phyloP scores from a whole-genome alignment of 1,140 invertebrate genomes.

The Calliopsis andreniformis region DNA sequence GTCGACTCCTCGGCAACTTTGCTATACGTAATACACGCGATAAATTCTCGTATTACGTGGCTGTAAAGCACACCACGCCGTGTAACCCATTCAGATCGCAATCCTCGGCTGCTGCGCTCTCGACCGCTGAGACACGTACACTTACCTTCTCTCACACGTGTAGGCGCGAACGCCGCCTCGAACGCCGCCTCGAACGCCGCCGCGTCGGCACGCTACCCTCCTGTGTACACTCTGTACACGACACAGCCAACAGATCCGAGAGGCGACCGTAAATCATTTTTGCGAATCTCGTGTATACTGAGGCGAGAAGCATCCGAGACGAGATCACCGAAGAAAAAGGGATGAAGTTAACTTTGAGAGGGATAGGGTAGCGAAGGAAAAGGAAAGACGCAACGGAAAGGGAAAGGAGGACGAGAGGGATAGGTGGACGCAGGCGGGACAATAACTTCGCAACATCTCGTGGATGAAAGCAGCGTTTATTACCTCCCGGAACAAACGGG shows the following conservation, averaged over 20 bases:
- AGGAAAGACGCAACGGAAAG: neutral
- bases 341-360: constrained; percentile 14
- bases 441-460: constrained; percentile 67
- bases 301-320: constrained; percentile 37
- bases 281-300: constrained; percentile 50
- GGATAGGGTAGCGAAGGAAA: neutral
- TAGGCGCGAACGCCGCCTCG: too few relatives aligned
- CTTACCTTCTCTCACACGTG: too few relatives aligned
- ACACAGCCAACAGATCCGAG: constrained; percentile 11
- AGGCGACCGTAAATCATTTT: constrained; percentile 67
- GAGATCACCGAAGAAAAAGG: constrained; percentile 30
- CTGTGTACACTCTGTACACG: too few relatives aligned
- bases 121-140: constrained; percentile 28
- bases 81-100: constrained; percentile 58
- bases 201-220: too few relatives aligned
- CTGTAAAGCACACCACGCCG: constrained; percentile 38
- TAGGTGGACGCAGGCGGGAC: constrained; percentile 23
- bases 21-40: constrained; percentile 23
- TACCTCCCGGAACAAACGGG: constrained; percentile 63
- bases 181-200: too few relatives aligned
- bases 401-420: neutral
- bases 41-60: constrained; percentile 61
- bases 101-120: constrained; percentile 38
- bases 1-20: neutral
- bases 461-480: constrained; percentile 67